Percentiles rank a stretch among this genome's conserved stretches.
Evolutionary conservation across 2,797 vertebrate species (phyloP).

Genomic region (Semaprochilodus insignis): DNA sequence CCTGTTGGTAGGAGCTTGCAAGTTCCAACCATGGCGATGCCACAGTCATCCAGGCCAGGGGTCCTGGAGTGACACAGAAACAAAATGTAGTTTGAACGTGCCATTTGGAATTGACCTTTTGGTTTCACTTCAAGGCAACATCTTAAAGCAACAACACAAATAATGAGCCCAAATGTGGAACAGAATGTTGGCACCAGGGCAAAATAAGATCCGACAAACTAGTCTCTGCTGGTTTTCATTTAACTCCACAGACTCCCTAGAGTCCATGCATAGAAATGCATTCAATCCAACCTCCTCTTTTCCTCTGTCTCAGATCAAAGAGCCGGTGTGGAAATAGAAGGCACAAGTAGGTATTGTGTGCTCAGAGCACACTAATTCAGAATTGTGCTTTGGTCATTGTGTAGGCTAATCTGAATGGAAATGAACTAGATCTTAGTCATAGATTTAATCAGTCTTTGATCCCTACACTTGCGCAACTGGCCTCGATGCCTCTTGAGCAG

Average conservation of each 20-base stretch:
- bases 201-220: not conserved
- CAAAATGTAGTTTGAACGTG: too few relatives aligned
- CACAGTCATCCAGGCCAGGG: too few relatives aligned
- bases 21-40: too few relatives aligned
- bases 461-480: not conserved
- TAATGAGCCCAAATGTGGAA: too few relatives aligned
- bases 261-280: not conserved
- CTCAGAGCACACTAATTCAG: not conserved
- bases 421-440: not conserved
- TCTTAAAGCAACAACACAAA: too few relatives aligned
- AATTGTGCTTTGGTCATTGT: not conserved
- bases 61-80: too few relatives aligned
- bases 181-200: too few relatives aligned
- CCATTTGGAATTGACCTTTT: too few relatives aligned
- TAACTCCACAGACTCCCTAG: not conserved
- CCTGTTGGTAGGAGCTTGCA: too few relatives aligned
- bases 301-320: constrained; percentile 5
- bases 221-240: not conserved
- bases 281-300: not conserved
- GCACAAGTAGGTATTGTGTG: not conserved
- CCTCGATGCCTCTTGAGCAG: not conserved
- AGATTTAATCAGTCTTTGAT: constrained; percentile 23
- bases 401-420: not conserved
- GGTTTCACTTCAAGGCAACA: too few relatives aligned
- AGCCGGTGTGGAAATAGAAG: not conserved